A percentile compares a stretch with the other conserved stretches of the same genome.
phyloP scores from a whole-genome alignment of 2,113 vertebrate genomes.

The Electrona antarctica region DNA sequence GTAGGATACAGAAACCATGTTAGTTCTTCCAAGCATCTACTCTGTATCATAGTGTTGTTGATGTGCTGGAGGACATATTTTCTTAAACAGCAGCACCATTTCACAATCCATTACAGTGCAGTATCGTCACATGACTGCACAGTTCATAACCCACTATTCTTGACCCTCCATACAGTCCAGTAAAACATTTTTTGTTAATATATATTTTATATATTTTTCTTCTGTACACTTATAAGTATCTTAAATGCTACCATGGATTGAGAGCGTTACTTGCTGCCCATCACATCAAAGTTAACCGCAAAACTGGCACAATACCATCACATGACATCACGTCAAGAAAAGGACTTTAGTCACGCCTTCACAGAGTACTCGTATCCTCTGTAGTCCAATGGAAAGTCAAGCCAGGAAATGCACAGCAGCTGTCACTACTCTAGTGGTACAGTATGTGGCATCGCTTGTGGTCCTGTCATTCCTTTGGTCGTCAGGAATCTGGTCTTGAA shows the following conservation, averaged over 20 bases:
- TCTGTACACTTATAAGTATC: slow-evolving; percentile 55
- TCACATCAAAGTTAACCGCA: slow-evolving; percentile 65
- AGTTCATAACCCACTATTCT: slow-evolving; percentile 22
- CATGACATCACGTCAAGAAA: slow-evolving; percentile 67
- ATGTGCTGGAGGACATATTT: slow-evolving; percentile 28
- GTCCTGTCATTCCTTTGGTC: slow-evolving; percentile 39
- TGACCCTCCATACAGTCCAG: slow-evolving; percentile 30
- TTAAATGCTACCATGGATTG: slow-evolving; percentile 74
- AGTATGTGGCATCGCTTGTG: slow-evolving; percentile 22
- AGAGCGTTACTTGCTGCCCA: slow-evolving; percentile 67
- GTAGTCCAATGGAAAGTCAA: slow-evolving; percentile 21
- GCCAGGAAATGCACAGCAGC: slow-evolving; percentile 32
- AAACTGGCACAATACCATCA: slow-evolving; percentile 75
- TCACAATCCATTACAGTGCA: slow-evolving; percentile 49
- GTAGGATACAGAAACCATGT: slow-evolving; percentile 18
- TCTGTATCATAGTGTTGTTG: slow-evolving; percentile 28
- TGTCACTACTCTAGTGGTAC: slow-evolving; percentile 18
- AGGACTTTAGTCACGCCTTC: slow-evolving; percentile 50
- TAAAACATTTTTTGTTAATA: slow-evolving; percentile 40
- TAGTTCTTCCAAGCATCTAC: slow-evolving; percentile 18
- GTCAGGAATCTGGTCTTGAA: slow-evolving; percentile 21
- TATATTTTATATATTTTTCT: slow-evolving; percentile 18
- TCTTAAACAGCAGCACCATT: slow-evolving; percentile 57
- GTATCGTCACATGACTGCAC: slow-evolving; percentile 59
- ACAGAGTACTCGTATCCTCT: slow-evolving; percentile 19